Base-by-base conservation (phyloP, 1,140 invertebrate genomes). In the Potamilus streckersoni region DNA sequence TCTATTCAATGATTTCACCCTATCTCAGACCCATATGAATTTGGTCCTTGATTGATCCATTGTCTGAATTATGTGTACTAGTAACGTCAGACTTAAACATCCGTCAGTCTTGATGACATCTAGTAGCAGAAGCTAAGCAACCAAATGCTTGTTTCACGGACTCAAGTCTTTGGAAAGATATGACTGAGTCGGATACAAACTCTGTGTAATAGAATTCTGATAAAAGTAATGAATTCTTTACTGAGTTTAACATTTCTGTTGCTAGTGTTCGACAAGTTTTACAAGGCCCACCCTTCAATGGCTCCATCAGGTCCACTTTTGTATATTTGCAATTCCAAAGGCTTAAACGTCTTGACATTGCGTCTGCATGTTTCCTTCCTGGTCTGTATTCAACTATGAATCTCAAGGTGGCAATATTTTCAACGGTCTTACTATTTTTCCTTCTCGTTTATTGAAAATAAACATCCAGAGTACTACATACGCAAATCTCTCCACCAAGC, bases 381-480 rank as follows among this genome's bases (percentile, higher is more conserved):
- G 65, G 56, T 14, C 79, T 13, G 75, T 86, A 72, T 65, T 17
- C n/a, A 56, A 86, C 71, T n/a, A 80, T 64, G 58, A 85, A 79
- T 82, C 64, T 72, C 70, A 86, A 19, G 61, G 17, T 56, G 81
- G 60, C 38, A 86, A 61, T 14, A 19, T 20, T 31, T 81, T 61
- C 16, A 76, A 60, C 83, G 80, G 87, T 49, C 85, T 69, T 4
- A 80, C 75, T 65, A 84, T 56, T 58, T 79, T 78, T 23, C 73
- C 79, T 55, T 56, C 20, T 13, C 80, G 75, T n/a, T 71, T 55
- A 56, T 38, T 23, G 38, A 70, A 70, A 5, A 16, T 65, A 13
- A 67, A 16, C 19, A 80, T 20, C 74, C 74, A 81, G 23, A 23
- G 23, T 23, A 23, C 1, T 82, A 13, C 69, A 17, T 3, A 84